These are phyloP conservation scores for Spizella passerina DNA, from an alignment of 2,797 vertebrate genomes.

Conservation along the genomic window DNA sequence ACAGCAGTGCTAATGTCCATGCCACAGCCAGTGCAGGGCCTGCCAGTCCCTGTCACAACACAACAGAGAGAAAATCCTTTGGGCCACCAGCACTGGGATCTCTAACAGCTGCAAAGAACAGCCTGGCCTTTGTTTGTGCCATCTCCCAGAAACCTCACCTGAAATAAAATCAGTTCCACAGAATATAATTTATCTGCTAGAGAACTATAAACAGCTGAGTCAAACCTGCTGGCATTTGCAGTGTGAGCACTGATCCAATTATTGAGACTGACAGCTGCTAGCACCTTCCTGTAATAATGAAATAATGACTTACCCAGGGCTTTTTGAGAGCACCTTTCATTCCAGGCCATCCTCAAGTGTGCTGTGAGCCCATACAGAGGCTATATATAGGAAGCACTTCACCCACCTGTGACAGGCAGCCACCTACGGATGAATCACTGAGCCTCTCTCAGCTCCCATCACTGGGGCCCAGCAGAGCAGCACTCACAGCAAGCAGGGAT, in stretches of 20 bases:
- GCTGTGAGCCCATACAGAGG: background rate
- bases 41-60: background rate
- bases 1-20: background rate
- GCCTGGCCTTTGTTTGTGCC: background rate
- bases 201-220: conserved; percentile 7
- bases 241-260: background rate
- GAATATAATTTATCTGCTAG: background rate
- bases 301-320: background rate
- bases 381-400: conserved; percentile 40
- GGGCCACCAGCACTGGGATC: background rate
- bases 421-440: conserved; percentile 52
- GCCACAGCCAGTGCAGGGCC: background rate
- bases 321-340: conserved; percentile 32
- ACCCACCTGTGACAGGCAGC: conserved; percentile 52
- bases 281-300: background rate
- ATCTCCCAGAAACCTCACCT: background rate
- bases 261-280: conserved; percentile 30
- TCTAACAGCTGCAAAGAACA: background rate
- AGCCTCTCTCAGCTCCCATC: conserved; percentile 1
- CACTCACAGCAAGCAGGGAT: background rate
- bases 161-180: background rate
- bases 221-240: conserved; percentile 29
- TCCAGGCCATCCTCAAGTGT: background rate
- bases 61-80: background rate
- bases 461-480: background rate